A percentile compares a stretch with the other conserved stretches of the same genome.
phyloP scores from a whole-genome alignment of 2,888 invertebrate species.

The Andrena hattorfiana region DNA sequence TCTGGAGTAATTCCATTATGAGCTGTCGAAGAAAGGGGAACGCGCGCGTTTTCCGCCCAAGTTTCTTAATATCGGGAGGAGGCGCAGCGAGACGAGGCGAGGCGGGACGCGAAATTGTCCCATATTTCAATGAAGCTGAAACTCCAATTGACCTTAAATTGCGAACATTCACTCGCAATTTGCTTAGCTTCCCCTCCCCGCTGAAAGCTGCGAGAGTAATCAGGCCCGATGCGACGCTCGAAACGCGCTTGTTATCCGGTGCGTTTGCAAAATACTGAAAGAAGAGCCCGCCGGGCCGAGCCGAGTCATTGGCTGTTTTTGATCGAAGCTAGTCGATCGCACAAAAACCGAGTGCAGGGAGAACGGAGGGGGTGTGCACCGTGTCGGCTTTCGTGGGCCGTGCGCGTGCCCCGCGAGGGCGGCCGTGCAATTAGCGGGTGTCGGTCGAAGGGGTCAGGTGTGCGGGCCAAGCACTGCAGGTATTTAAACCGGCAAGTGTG shows the following conservation, averaged over 20 bases:
- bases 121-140: conserved; percentile 56
- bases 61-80: conserved; percentile 56
- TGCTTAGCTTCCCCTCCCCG: conserved; percentile 31
- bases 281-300: background rate
- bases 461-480: conserved; percentile 29
- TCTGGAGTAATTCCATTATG: conserved; percentile 50
- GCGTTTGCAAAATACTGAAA: conserved; percentile 16
- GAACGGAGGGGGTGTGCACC: background rate
- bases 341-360: background rate
- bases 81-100: conserved; percentile 19
- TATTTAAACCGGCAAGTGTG: conserved; percentile 59
- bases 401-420: conserved; percentile 4
- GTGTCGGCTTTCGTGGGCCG: conserved; percentile 20
- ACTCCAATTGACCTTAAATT: conserved; percentile 55
- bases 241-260: conserved; percentile 5
- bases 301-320: conserved; percentile 19
- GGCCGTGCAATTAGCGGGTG: conserved; percentile 59
- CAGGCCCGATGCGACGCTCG: conserved; percentile 44
- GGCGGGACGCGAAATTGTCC: conserved; percentile 32
- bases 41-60: conserved; percentile 15
- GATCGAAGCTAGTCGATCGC: conserved; percentile 21
- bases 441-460: conserved; percentile 40
- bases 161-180: conserved; percentile 53
- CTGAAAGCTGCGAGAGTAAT: conserved; percentile 37
- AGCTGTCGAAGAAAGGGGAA: conserved; percentile 33